Base-by-base conservation (phyloP, 2,888 invertebrate species). In the Drosophila kokeensis region DNA sequence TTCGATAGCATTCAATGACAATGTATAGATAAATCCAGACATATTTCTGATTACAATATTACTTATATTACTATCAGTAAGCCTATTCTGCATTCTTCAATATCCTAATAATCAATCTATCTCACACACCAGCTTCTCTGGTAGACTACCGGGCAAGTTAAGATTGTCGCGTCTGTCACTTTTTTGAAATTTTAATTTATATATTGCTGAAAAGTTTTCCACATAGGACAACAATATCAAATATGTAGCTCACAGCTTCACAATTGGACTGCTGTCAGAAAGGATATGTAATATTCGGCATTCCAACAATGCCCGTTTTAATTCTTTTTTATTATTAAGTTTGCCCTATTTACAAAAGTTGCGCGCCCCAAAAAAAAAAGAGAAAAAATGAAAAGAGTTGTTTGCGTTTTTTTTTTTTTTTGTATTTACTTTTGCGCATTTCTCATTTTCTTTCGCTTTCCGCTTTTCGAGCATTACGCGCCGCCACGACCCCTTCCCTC, bases 381-480 rank as follows among this genome's bases (percentile, higher is more conserved):
- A 53, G 15, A 0, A 24, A 11, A 53, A 45, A 45, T 45, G 7
- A 21, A 24, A 61, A 65, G 65, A 86, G 76, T 73, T 82, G 76
- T 67, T 68, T 69, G 61, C 70, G 63, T 15, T 27, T 24, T 49
- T 5, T 8, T 50, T 10, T 77, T 49, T n/a, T 4, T 30, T 10
- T 69, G 48, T 65, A 64, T 73, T 69, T 81, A 71, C 70, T 83
- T 63, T 79, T 71, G 75, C 74, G 70, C 78, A 87, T 87, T 87
- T 87, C 71, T 73, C 79, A 79, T 83, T 86, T 86, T 79, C 72
- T 67, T 80, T 71, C 64, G 69, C 55, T 69, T 82, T 69, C 42
- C 59, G 59, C 40, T 24, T 60, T 61, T 42, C 40, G 40, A 54
- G 53, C 53, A 58, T 70, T 70, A 69, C 67, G 67, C 73, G 71